Evolutionary conservation across 2,888 invertebrate species (phyloP).

Genomic region (Torymus auratus): DNA sequence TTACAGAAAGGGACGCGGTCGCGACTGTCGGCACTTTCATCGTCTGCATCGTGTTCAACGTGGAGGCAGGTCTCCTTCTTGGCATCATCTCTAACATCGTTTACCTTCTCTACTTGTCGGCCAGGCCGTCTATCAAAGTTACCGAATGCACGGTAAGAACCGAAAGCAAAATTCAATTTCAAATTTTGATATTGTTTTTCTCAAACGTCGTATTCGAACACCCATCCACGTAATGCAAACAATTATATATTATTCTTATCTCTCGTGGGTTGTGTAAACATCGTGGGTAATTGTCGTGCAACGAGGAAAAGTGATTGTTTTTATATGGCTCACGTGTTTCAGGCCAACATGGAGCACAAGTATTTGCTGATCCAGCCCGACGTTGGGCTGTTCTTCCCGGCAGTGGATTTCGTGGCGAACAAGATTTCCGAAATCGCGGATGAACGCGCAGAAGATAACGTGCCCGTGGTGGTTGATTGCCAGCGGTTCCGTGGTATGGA

Average conservation of each 20-base stretch:
- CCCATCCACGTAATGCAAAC: too few species aligned
- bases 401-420: constrained; percentile 82
- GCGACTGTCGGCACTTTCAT: constrained; percentile 84
- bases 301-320: too few species aligned
- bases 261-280: too few species aligned
- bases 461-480: constrained; percentile 83
- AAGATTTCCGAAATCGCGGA: constrained; percentile 79
- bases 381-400: constrained; percentile 84
- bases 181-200: too few species aligned
- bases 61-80: constrained; percentile 87
- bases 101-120: constrained; percentile 82
- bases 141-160: constrained; percentile 75
- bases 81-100: constrained; percentile 84
- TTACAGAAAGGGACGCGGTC: constrained; percentile 80
- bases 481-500: constrained; percentile 82
- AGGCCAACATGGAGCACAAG: constrained; percentile 77
- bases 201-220: too few species aligned
- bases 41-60: constrained; percentile 83
- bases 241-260: too few species aligned
- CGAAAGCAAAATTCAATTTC: too few species aligned
- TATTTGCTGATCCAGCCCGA: constrained; percentile 82
- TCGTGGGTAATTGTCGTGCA: too few species aligned
- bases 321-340: constrained; percentile 36
- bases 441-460: constrained; percentile 73
- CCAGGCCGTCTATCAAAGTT: constrained; percentile 80